phyloP scores from a whole-genome alignment of 2,113 vertebrate species.

The Peromyscus leucopus region DNA sequence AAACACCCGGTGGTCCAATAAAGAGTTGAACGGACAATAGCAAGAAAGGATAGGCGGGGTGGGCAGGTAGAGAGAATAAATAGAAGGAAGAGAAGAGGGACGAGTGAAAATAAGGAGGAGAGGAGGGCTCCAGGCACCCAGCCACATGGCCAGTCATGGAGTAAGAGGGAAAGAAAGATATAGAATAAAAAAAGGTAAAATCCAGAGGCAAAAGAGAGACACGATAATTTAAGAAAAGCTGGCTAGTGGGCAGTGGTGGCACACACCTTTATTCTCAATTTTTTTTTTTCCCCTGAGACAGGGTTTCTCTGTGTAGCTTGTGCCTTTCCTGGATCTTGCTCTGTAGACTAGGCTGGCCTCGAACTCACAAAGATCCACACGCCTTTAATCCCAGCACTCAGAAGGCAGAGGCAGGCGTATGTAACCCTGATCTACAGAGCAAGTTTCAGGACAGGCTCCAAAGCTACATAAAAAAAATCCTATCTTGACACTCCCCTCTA shows the following conservation, averaged over 20 bases:
- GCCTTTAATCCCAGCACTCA: background rate
- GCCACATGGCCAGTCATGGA: background rate
- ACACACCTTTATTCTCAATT: background rate
- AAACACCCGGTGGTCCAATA: background rate
- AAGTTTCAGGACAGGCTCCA: background rate
- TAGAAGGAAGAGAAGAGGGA: background rate
- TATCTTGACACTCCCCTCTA: too few relatives aligned
- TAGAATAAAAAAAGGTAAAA: too few relatives aligned
- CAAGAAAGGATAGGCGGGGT: background rate
- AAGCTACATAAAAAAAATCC: too few relatives aligned
- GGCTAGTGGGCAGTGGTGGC: background rate
- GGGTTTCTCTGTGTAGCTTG: too few relatives aligned
- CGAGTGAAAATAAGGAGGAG: too few relatives aligned
- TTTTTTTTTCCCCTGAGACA: too few relatives aligned
- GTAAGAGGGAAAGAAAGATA: too few relatives aligned
- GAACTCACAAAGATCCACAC: background rate
- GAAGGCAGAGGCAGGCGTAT: background rate
- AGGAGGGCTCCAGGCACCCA: background rate
- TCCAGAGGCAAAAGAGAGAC: too few relatives aligned
- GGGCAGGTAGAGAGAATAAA: background rate
- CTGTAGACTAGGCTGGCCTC: too few relatives aligned
- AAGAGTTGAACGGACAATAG: background rate
- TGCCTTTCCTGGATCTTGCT: too few relatives aligned
- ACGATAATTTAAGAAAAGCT: too few relatives aligned
- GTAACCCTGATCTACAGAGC: background rate